Base-by-base conservation (phyloP, 92 coral and sea anemone species). In the Virgularia gustaviana region DNA sequence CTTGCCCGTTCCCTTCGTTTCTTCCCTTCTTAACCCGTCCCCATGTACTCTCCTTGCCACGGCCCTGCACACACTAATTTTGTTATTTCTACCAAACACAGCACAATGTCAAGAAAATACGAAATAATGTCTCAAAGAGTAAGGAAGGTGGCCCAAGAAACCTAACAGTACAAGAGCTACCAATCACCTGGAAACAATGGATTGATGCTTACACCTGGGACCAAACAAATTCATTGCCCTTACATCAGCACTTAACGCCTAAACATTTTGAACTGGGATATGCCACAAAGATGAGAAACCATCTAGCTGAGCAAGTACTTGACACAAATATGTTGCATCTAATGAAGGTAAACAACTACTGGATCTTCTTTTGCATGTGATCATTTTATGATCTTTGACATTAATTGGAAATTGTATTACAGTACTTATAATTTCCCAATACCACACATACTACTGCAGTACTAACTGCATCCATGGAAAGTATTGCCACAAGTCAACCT, bases 141-240 rank as follows among this genome's bases (percentile, higher is more conserved):
- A 55, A 28, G 13, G 36, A 33, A 16, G 55, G 41, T 65, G 86
- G 81, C 10, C 76, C 56, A 37, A 55, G 78, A 47, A 57, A 49
- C 31, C 59, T 65, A 9, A 51, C 58, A 32, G 27, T 63, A 28
- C 49, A 44, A 29, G 67, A 49, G 23, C 28, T 72, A 62, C 68
- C 75, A 1, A 65, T 80, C 6, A 47, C 71, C 22, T 81, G 86
- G 82, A 23, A 55, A 19, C 75, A 67, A 12, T 66, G 70, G 49
- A 44, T 75, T 34, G 77, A 68, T 53, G 81, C 86, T 63, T 75
- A 75, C 62, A 30, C 65, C 28, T 81, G 86, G 81, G 86, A 81
- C 43, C 86, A 81, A 39, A 65, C 31, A 12, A 81, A 81, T 60
- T 57, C 77, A 25, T 57, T 67, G 60, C 68, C 68, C 29, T 36